Base-by-base conservation (phyloP, 2,113 vertebrate genomes). In the Alethe diademata region DNA sequence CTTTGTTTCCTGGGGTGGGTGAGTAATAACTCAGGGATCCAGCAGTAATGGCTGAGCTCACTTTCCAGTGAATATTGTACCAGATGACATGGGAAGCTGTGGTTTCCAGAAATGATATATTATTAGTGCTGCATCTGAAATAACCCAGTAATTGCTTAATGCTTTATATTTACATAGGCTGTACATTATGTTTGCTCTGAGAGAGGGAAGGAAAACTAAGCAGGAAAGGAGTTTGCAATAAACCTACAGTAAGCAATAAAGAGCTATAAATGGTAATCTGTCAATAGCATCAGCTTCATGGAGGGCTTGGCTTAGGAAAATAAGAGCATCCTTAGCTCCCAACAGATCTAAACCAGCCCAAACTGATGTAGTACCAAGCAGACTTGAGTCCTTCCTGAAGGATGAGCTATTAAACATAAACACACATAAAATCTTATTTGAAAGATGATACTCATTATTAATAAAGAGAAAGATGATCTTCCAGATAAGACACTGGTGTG, bases 121-220 rank as follows among this genome's bases (percentile, higher is more conserved):
- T 94, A 58, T 89, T 92, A 96, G 93, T 67, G 3, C 78, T 95
- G 96, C 95, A 87, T 95, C 93, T 47, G 87, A 90, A 96, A 95
- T 88, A 93, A 90, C 82, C 88, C 76, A 38, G 92, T 96, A 96
- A 97, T 96, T 96, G 92, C 96, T 95, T 90, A 94, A 94, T 93
- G 96, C 64, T 96, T 97, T 93, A 91, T 95, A 96, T 95, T 97
- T 96, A 93, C 96, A 94, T 85, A 86, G 76, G 65, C 90, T 78
- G 78, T 95, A 91, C 87, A 38, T 95, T 88, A 83, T 86, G 58
- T 94, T 96, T 97, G 92, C 92, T 94, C 75, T 76, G 75, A 88
- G 91, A 92, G 78, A 87, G 26, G 56, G 17, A 92, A 89, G 53
- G 79, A 81, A 94, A 95, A 57, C 86, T 45, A 69, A 81, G 91